Base-by-base conservation (phyloP, 2,113 vertebrate species). In the Tachuris rubrigastra region DNA sequence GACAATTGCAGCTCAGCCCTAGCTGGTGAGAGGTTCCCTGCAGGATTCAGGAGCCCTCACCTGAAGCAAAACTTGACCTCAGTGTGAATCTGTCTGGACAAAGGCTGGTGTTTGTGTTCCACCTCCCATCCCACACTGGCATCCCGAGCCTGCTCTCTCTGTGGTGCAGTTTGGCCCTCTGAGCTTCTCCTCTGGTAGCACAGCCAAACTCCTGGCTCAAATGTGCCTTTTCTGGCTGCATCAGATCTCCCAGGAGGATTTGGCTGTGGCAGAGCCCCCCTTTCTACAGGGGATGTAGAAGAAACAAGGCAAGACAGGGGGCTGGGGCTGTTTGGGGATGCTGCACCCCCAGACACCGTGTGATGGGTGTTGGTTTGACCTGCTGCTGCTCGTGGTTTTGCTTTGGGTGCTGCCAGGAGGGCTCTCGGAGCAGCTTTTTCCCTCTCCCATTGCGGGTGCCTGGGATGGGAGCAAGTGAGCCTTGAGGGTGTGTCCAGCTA, bases 291-390 rank as follows among this genome's bases (percentile, higher is more conserved):
- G 14, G 4, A 0, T 5, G 6, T 2, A 13, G 73, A 67, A 80
- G 42, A 67, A 37, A n/a, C 42, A 23, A 67, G 52, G 27, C 52
- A 35, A 10, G 27, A 18, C 4, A 8, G 33, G 60, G 39, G 13
- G 5, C 39, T 31, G 58, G 35, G 49, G 28, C 80, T 37, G 3
- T 31, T 8, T 2, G 30, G 39, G 42, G 21, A 14, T 24, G 28
- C 30, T 87, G 67, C 15, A 33, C 2, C 56, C 19, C 27, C 0
- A 0, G 41, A 10, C 1, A 5, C 21, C 0, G 0, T 6, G 35
- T 13, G 12, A 14, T 3, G 50, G 27, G 3, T 16, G 0, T 1
- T 4, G 28, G 28, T 9, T 2, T 3, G 5, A 25, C 22, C 14
- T 10, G 30, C 56, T 66, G 31, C 1, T 14, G 9, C 1, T 27